A percentile compares a stretch with the other conserved stretches of the same genome.
phyloP scores from a whole-genome alignment of 1,140 invertebrate species.

The Scylla paramamosain region DNA sequence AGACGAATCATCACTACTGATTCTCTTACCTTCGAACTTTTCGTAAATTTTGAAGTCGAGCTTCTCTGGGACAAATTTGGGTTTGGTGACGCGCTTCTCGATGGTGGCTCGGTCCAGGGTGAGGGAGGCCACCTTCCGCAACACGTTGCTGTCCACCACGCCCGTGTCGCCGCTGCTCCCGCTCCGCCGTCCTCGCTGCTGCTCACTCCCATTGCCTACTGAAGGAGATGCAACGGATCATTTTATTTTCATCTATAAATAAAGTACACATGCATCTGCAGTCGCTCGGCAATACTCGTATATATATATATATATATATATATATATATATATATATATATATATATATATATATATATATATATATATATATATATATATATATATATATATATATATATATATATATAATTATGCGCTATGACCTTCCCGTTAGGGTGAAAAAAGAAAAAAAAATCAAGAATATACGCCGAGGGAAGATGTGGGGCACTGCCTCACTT shows the following conservation, averaged over 20 bases:
- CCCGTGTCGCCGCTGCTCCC: conserved; percentile 58
- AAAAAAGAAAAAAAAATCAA: no score
- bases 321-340: not conserved
- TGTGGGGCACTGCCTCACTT: no score
- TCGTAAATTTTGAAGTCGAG: conserved; percentile 90
- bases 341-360: not conserved
- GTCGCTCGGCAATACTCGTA: not conserved
- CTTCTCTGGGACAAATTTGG: conserved; percentile 90
- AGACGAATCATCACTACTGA: no score
- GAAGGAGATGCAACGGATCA: not conserved
- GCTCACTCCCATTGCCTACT: conserved; percentile 74
- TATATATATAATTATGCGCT: conserved; percentile 32
- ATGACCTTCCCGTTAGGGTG: no score
- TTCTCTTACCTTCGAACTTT: conserved; percentile 91
- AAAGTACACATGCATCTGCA: not conserved
- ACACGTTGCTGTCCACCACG: conserved; percentile 84
- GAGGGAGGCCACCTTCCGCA: conserved; percentile 91
- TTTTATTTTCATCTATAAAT: not conserved
- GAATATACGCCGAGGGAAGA: no score
- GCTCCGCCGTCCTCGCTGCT: conserved; percentile 61
- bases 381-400: conserved; percentile 57
- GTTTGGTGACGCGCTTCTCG: conserved; percentile 84
- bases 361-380: conserved; percentile 43
- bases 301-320: conserved; percentile 46
- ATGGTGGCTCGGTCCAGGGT: conserved; percentile 86